Evolutionary conservation across 92 coral and sea anemone genomes (phyloP), one percentile per base, ranked within the genome.

Genomic region (Epizoanthus fatuus): DNA sequence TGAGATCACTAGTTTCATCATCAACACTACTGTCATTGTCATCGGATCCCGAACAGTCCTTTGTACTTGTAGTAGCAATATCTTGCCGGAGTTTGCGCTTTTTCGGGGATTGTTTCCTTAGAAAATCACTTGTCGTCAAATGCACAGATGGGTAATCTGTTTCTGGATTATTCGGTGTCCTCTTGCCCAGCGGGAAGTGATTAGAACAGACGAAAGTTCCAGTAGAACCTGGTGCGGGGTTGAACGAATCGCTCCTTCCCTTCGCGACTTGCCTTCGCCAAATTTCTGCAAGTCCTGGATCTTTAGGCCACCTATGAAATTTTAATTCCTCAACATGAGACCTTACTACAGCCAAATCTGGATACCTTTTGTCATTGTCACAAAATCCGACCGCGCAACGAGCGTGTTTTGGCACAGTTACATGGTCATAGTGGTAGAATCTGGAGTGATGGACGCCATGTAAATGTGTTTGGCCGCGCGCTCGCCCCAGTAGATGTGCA

Each of bases 251-350:
- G 5, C 70, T 60, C 56, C 84, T 75, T 62, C 84, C 52, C 20
- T 85, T 85, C 64, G 68, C 67, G 51, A 74, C 84, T 75, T 62
- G 78, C 52, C 20, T 85, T 85, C 64, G 75, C 74, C 81, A 84
- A 40, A 73, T 42, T 73, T 84, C 80, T 51, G 81, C 72, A 44
- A 71, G 22, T 52, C 38, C 40, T 72, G 54, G 54, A 69, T 79
- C 55, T 80, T 64, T 80, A 35, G 74, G 62, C 57, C 62, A 80
- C 40, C 69, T 79, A 71, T 79, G 32, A 22, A 22, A 22, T 22
- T 22, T 0, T 22, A 22, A 22, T 22, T 22, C 25, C 25, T 22
- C 74, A 8, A 74, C 83, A n/a, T 84, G 71, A 44, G 80, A 20
- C 25, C 74, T 62, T 62, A 47, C 70, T 35, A 44, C 84, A 66